phyloP scores from a whole-genome alignment of 2,888 invertebrate genomes.

The Drosophila multiciliata region DNA sequence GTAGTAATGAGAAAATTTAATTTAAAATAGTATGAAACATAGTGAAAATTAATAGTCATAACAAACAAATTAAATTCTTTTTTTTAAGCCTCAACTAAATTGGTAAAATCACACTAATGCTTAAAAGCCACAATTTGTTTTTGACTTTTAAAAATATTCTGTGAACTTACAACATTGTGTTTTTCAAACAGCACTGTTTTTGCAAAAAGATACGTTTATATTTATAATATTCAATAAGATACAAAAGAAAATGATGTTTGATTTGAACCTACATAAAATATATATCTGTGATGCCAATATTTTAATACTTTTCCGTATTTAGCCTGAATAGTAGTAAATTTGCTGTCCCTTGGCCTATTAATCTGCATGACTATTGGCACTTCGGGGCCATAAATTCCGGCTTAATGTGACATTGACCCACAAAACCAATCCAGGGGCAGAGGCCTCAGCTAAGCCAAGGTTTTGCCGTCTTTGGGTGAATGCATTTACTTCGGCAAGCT shows the following conservation, averaged over 20 bases:
- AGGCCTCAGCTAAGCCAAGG: constrained; percentile 47
- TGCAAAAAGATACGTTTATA: not conserved
- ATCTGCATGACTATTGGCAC: constrained; percentile 72
- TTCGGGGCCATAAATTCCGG: constrained; percentile 62
- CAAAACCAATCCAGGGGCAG: constrained; percentile 52
- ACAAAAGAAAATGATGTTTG: not conserved
- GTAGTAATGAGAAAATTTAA: not conserved
- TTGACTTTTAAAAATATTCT: not conserved
- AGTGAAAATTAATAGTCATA: too few species aligned
- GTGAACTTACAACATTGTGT: not conserved
- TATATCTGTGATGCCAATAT: not conserved
- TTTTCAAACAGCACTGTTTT: not conserved
- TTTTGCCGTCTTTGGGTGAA: constrained; percentile 66
- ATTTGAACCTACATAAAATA: not conserved
- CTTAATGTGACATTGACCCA: constrained; percentile 74
- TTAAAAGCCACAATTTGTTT: not conserved
- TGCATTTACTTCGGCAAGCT: constrained; percentile 67
- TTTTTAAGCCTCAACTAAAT: too few species aligned
- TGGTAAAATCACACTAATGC: not conserved
- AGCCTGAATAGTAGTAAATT: not conserved
- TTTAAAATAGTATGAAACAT: not conserved
- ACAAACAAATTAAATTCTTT: too few species aligned
- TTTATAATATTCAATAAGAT: not conserved
- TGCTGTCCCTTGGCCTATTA: constrained; percentile 43
- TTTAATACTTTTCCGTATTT: constrained; percentile 2